Evolutionary conservation across 2,888 invertebrate genomes (phyloP).

Genomic region (Priocnemis perturbator): DNA sequence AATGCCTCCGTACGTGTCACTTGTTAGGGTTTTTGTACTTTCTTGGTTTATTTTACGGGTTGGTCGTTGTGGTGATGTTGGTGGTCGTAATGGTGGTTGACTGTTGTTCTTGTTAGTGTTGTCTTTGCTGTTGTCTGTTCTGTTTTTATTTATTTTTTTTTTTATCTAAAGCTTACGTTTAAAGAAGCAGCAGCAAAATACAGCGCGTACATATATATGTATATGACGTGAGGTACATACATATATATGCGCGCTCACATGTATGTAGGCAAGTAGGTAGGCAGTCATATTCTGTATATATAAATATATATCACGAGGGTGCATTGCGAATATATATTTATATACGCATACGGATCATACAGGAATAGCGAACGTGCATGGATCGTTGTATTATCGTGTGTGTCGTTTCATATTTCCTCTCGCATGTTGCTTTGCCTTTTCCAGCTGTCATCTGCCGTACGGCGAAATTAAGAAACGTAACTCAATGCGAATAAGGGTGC

Average conservation of each 20-base stretch:
- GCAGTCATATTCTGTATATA: conserved; percentile 35
- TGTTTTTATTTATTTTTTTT: conserved; percentile 50
- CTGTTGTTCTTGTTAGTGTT: conserved; percentile 36
- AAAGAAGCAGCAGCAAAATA: conserved; percentile 70
- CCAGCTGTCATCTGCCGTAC: conserved; percentile 36
- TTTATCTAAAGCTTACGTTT: conserved; percentile 69
- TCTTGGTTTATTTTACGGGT: conserved; percentile 30
- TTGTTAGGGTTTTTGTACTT: conserved; percentile 45
- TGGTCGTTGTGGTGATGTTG: conserved; percentile 36
- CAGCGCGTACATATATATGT: conserved; percentile 41
- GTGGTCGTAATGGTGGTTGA: conserved; percentile 36
- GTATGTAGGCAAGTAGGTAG: conserved; percentile 16
- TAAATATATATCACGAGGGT: background rate
- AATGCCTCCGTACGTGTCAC: conserved; percentile 72
- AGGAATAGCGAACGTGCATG: conserved; percentile 74
- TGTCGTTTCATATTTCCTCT: conserved; percentile 45
- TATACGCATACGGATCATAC: conserved; percentile 63
- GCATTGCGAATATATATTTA: conserved; percentile 23
- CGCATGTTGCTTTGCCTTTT: conserved; percentile 43
- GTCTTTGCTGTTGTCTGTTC: conserved; percentile 39
- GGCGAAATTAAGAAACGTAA: conserved; percentile 45
- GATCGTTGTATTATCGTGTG: conserved; percentile 31
- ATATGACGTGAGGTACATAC: conserved; percentile 42
- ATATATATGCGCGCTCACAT: conserved; percentile 31
- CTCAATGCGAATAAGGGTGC: conserved; percentile 23